Evolutionary conservation across 2,797 vertebrate species (phyloP).

Genomic region (Chiloscyllium punctatum): DNA sequence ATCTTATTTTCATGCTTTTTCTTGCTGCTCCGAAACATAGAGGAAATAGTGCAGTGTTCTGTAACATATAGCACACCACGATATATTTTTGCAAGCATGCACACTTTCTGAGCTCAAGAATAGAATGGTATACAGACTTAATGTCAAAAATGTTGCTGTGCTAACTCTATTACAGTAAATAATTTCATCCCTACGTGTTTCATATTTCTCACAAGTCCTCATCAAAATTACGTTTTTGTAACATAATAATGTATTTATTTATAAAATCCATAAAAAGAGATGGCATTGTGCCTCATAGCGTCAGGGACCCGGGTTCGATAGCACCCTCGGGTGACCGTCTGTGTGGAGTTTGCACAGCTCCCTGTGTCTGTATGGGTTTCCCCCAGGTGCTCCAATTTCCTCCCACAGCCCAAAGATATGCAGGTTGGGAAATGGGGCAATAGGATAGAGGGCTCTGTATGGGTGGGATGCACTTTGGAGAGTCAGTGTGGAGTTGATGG

Average conservation of each 20-base stretch:
- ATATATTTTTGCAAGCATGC: too few relatives aligned
- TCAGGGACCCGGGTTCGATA: too few relatives aligned
- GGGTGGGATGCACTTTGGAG: too few relatives aligned
- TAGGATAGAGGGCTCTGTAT: too few relatives aligned
- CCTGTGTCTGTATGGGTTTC: too few relatives aligned
- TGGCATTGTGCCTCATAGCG: too few relatives aligned
- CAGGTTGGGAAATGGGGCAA: too few relatives aligned
- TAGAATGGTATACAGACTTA: not conserved
- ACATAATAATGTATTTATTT: not conserved
- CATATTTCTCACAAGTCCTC: not conserved
- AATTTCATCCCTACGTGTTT: not conserved
- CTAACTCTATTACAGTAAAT: not conserved
- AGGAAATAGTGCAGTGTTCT: not conserved
- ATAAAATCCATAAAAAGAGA: not conserved
- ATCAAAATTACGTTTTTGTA: not conserved
- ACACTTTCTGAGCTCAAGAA: not conserved
- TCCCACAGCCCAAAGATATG: too few relatives aligned
- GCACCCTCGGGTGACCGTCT: too few relatives aligned
- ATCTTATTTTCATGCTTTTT: not conserved
- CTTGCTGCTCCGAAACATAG: not conserved
- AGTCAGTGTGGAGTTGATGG: too few relatives aligned
- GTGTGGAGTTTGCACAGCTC: too few relatives aligned
- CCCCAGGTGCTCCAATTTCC: too few relatives aligned
- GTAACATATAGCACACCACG: not conserved
- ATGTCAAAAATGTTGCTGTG: not conserved